These are phyloP conservation scores for Geothlypis trichas DNA, from an alignment of 2,113 vertebrate genomes.

Conservation along the genomic window DNA sequence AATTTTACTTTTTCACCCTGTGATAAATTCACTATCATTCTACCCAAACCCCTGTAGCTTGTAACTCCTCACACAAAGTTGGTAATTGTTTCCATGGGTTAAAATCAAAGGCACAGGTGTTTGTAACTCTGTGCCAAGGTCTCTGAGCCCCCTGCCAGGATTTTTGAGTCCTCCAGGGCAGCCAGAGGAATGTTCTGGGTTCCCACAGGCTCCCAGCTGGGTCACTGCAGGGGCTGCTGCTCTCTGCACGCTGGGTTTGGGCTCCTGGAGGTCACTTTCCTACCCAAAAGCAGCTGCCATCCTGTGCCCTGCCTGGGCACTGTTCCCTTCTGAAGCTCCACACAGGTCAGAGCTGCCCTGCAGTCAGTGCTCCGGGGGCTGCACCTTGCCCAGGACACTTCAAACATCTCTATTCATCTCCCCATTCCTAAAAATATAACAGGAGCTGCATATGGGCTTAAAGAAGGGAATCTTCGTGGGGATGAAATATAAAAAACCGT, in stretches of 20 bases:
- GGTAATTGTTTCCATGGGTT: too few species aligned
- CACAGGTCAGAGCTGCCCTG: neutral
- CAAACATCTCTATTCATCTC: neutral
- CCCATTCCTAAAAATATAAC: neutral
- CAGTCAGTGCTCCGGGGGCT: neutral
- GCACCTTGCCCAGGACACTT: neutral
- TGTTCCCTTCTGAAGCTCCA: neutral
- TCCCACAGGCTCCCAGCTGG: accelerated
- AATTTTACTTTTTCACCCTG: too few species aligned
- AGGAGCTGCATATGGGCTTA: neutral
- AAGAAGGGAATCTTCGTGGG: neutral
- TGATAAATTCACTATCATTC: too few species aligned
- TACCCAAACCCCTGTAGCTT: too few species aligned
- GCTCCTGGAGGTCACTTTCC: neutral
- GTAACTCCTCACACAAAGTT: too few species aligned
- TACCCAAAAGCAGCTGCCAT: neutral
- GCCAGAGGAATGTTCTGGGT: too few species aligned
- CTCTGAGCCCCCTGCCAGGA: too few species aligned
- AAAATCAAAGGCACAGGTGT: too few species aligned
- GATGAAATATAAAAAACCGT: neutral
- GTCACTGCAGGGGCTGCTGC: neutral
- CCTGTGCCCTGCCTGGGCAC: neutral
- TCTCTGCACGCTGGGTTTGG: neutral
- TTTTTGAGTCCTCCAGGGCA: accelerated
- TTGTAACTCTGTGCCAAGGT: too few species aligned